Conservation (phyloP, 2,797 vertebrate genomes). For the Hydrophis major region DNA sequence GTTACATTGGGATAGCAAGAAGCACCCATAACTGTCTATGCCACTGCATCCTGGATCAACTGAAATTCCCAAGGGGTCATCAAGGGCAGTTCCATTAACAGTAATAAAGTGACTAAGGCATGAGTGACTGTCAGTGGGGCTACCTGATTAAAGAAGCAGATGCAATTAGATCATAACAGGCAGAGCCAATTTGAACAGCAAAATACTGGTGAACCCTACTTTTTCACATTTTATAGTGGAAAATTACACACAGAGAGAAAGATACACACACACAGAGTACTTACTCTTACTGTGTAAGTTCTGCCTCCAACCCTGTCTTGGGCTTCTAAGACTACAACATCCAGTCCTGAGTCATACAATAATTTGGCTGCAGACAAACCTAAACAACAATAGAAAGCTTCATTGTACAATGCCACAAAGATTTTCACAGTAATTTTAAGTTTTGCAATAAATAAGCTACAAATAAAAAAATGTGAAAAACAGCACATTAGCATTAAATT, state of each 20-base stretch:
- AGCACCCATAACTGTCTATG: neutral
- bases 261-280: slow-evolving; percentile 16
- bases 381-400: slow-evolving; percentile 59
- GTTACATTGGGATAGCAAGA: neutral
- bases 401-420: neutral
- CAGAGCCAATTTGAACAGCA: neutral
- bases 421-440: neutral
- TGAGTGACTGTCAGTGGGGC: neutral
- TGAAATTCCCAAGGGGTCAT: neutral
- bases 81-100: neutral
- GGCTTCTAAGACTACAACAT: slow-evolving; percentile 88
- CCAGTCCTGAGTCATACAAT: slow-evolving; percentile 82
- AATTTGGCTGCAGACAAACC: slow-evolving; percentile 93
- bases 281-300: slow-evolving; percentile 88
- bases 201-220: neutral
- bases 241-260: neutral
- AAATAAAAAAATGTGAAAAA: neutral
- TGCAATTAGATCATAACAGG: neutral
- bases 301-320: slow-evolving; percentile 91
- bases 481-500: neutral
- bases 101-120: neutral
- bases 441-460: neutral
- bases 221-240: neutral
- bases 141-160: neutral
- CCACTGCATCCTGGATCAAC: neutral